Evolutionary conservation across 2,113 vertebrate genomes (phyloP).

Genomic region (Phrynocephalus versicolor): DNA sequence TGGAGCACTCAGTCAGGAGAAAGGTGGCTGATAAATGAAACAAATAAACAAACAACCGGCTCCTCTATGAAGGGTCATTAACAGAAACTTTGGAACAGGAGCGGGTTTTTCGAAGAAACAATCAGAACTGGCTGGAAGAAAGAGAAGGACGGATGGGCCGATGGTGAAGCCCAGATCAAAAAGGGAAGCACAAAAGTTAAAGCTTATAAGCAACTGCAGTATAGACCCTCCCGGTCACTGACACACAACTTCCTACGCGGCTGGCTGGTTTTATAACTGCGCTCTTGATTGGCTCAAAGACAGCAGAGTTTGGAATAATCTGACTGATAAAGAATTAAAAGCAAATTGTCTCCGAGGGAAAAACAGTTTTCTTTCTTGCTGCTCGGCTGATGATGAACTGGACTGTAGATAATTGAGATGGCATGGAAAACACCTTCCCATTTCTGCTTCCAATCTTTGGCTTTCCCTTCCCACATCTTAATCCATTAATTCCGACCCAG

Average conservation of each 20-base stretch:
- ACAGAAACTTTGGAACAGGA: background rate
- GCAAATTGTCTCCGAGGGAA: constrained; percentile 62
- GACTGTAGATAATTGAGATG: constrained; percentile 65
- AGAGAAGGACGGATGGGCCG: background rate
- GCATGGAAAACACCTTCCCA: constrained; percentile 56
- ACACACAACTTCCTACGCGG: background rate
- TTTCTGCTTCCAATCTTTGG: constrained; percentile 40
- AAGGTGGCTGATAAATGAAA: too few species aligned
- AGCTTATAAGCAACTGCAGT: accelerated
- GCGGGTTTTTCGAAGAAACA: background rate
- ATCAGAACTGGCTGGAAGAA: background rate
- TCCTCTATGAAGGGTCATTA: too few species aligned
- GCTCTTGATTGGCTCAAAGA: constrained; percentile 18
- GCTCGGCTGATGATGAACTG: constrained; percentile 59
- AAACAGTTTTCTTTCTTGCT: constrained; percentile 54
- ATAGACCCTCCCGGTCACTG: background rate
- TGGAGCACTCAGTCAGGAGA: too few species aligned
- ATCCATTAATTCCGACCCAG: constrained; percentile 66
- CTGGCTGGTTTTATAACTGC: constrained; percentile 16
- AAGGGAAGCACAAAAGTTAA: accelerated
- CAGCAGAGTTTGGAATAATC: background rate
- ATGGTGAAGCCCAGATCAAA: background rate
- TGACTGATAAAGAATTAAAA: constrained; percentile 48
- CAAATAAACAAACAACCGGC: too few species aligned
- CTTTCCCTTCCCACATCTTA: constrained; percentile 41